Evolutionary conservation across 2,113 vertebrate genomes (phyloP), one percentile per base, ranked within the genome.

Genomic region (Chitala chitala): DNA sequence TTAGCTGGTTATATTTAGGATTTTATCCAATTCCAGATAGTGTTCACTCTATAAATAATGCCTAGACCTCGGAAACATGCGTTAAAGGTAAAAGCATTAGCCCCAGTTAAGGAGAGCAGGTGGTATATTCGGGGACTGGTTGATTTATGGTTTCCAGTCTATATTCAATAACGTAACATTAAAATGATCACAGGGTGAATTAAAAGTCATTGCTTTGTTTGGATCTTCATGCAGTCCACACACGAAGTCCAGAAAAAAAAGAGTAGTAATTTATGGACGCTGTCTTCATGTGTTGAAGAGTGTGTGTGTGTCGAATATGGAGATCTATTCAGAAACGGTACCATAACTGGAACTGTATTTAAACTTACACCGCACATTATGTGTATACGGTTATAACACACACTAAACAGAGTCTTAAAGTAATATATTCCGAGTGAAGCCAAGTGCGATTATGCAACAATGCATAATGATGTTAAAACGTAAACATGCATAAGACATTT

Each of bases 261-360:
- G 48, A n/a, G 17, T 9, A 56, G 24, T 69, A 48, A 69, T 69
- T 69, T 69, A 69, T 69, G 46, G 53, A 69, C 46, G 46, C 10
- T 53, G 68, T 36, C 46, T 51, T 51, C 17, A 31, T 69, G 48
- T 13, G 68, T 53, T 13, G 5, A 31, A 33, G 68, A 69, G 40
- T 26, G 44, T 20, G 44, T 50, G 68, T 24, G 48, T 31, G 46
- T 24, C 24, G 15, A 36, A 51, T 46, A 51, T 48, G 48, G 46
- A 69, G 42, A 29, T 50, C 12, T 36, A 20, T 33, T 46, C 48
- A 51, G 26, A 46, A 53, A 51, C 8, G 48, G 33, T 48, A 51
- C 20, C 33, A 40, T 31, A 33, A 38, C 29, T 63, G 33, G n/a
- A n/a, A n/a, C n/a, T n/a, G n/a, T n/a, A n/a, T n/a, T n/a, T 40